Evolutionary conservation across 2,797 vertebrate genomes (phyloP).

Genomic region (Antennarius maculatus): DNA sequence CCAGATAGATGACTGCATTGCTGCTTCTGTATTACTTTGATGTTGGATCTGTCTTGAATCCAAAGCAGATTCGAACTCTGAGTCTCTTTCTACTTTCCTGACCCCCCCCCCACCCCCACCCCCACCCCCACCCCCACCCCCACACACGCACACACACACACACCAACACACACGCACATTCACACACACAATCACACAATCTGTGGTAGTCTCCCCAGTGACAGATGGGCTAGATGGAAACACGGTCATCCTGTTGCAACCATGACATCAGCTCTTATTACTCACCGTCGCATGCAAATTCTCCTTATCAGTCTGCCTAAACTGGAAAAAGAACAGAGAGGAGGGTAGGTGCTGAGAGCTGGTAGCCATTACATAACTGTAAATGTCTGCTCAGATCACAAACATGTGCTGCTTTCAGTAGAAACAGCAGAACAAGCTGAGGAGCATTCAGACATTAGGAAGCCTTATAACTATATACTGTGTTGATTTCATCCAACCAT

Average conservation of each 20-base stretch:
- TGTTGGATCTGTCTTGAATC: slow-evolving; percentile 26
- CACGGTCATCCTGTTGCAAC: slow-evolving; percentile 68
- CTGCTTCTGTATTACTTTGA: slow-evolving; percentile 9
- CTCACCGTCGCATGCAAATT: slow-evolving; percentile 42
- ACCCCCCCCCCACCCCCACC: background rate
- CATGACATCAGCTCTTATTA: slow-evolving; percentile 60
- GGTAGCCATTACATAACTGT: slow-evolving; percentile 2
- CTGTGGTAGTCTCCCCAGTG: slow-evolving; percentile 52
- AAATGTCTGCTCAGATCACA: background rate
- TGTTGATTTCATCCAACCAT: background rate
- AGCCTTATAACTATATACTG: background rate
- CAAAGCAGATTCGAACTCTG: slow-evolving; percentile 17
- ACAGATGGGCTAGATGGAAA: slow-evolving; percentile 68
- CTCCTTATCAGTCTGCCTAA: slow-evolving; percentile 2
- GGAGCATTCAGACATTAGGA: background rate
- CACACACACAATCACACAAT: slow-evolving; percentile 32
- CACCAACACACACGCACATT: background rate
- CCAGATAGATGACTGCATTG: slow-evolving; percentile 9
- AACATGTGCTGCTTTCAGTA: no score
- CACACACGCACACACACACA: slow-evolving; percentile 4
- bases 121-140: background rate
- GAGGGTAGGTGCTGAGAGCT: background rate
- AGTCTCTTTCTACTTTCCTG: slow-evolving; percentile 23
- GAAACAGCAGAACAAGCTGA: background rate
- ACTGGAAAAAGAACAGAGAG: slow-evolving; percentile 7